Percentiles rank a stretch among this genome's conserved stretches.
Evolutionary conservation across 2,888 invertebrate genomes (phyloP).

Genomic region (Chaetogeoica ovagalla): DNA sequence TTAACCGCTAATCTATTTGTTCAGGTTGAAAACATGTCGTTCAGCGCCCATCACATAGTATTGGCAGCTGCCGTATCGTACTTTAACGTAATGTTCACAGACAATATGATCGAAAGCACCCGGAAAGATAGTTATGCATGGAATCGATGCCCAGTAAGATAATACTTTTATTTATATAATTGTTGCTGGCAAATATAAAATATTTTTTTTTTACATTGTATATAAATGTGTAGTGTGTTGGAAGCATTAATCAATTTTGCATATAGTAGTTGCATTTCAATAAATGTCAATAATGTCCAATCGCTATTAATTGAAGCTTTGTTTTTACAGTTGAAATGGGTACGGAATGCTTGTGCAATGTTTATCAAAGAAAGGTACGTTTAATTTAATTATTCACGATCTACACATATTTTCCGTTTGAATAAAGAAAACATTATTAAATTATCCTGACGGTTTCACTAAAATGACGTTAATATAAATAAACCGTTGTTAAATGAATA

Average conservation of each 20-base stretch:
- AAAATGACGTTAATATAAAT: background rate
- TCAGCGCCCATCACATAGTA: conserved; percentile 81
- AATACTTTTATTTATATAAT: background rate
- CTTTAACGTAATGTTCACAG: conserved; percentile 87
- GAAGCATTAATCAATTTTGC: conserved; percentile 83
- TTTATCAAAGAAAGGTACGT: conserved; percentile 73
- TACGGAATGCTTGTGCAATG: conserved; percentile 80
- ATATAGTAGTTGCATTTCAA: conserved; percentile 76
- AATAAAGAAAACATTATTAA: background rate
- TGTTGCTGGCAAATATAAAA: background rate
- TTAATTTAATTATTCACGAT: background rate
- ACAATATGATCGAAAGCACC: conserved; percentile 83
- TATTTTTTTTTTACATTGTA: conserved; percentile 57
- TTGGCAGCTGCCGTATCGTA: conserved; percentile 85
- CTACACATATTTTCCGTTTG: background rate
- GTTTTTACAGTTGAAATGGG: conserved; percentile 76
- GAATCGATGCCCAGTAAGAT: conserved; percentile 75
- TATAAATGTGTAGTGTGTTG: conserved; percentile 65
- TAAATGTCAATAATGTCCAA: conserved; percentile 80
- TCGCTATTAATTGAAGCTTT: conserved; percentile 82
- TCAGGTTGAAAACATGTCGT: conserved; percentile 75
- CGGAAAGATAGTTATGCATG: conserved; percentile 79
- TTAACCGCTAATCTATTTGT: conserved; percentile 54
- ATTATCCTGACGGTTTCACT: no score
- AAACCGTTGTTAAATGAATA: background rate